Evolutionary conservation across 1,140 invertebrate genomes (phyloP).

Genomic region (Drosophila triauraria): DNA sequence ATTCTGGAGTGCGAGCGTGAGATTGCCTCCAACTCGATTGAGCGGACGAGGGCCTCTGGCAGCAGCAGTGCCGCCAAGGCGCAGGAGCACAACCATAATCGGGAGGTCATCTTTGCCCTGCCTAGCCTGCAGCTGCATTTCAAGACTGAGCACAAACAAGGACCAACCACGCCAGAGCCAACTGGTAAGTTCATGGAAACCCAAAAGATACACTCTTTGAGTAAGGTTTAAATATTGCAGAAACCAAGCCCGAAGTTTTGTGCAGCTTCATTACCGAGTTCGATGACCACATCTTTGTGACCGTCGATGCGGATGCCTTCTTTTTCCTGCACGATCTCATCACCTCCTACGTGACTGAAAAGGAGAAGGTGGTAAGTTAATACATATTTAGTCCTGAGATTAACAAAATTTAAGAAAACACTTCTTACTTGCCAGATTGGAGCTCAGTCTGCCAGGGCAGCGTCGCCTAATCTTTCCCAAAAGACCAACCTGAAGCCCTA

Average conservation of each 20-base stretch:
- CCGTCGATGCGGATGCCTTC: slow-evolving; percentile 98
- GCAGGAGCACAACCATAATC: slow-evolving; percentile 94
- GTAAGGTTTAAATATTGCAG: slow-evolving; percentile 84
- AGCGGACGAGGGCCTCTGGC: slow-evolving; percentile 83
- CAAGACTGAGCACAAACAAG: slow-evolving; percentile 96
- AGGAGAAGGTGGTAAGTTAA: slow-evolving; percentile 93
- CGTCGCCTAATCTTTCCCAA: slow-evolving; percentile 83
- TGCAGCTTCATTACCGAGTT: slow-evolving; percentile 99
- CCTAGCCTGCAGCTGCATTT: slow-evolving; percentile 96
- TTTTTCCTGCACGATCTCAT: slow-evolving; percentile 99
- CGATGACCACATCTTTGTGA: slow-evolving; percentile 99
- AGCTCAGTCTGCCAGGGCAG: slow-evolving; percentile 72
- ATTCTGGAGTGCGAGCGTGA: slow-evolving; percentile 90
- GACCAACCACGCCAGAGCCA: slow-evolving; percentile 89
- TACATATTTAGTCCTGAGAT: no score
- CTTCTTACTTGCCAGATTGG: slow-evolving; percentile 61
- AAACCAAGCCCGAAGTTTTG: slow-evolving; percentile 94
- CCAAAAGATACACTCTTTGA: neutral
- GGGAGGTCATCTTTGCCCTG: slow-evolving; percentile 97
- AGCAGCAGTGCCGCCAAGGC: slow-evolving; percentile 87
- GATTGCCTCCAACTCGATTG: slow-evolving; percentile 86
- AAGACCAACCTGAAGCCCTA: slow-evolving; percentile 75
- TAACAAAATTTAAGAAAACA: neutral
- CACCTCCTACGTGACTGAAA: slow-evolving; percentile 97
- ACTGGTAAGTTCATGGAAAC: slow-evolving; percentile 86